Evolutionary conservation across 92 coral and sea anemone genomes (phyloP), one percentile per base, ranked within the genome.

Genomic region (Meandrina meandrites): DNA sequence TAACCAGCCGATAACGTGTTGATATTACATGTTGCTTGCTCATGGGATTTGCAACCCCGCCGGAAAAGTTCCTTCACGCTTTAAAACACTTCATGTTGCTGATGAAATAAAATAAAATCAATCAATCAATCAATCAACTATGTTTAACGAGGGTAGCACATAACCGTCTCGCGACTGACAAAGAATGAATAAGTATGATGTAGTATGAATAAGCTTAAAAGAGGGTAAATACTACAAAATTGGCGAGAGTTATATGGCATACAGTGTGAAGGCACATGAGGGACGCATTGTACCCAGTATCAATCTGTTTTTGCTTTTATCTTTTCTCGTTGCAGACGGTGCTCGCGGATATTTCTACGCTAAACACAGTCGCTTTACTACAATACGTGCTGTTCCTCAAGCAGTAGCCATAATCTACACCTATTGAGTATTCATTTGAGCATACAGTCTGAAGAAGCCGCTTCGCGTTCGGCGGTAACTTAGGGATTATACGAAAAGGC

Each of bases 361-460:
- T 97, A 32, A 97, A 97, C 75, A 95, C 92, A 50, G 89, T 95
- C 24, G 93, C 99, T 4, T 90, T 97, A 62, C 92, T 97, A 8
- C 99, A 97, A 79, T 93, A 93, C 78, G 94, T 93, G 27, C 50
- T 97, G 88, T 97, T 97, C 84, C 77, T 97, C 47, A 93, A 91
- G 81, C 82, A 89, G 83, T 89, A 84, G 34, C 75, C 0, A 8
- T 53, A 24, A 53, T 32, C 36, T 30, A 18, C 78, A 1, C 51
- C 50, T 17, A 21, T 71, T 40, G 48, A 73, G 78, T 8, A 35
- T 32, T 15, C n/a, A 34, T 6, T 21, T 40, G 34, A 53, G 53
- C 12, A 74, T 53, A n/a, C 24, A 30, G 27, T n/a, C 74, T 17
- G 56, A 27, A 18, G n/a, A 54, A 58, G 17, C 48, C 51, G 66